These are phyloP conservation scores for Anas platyrhynchos DNA, from an alignment of 2,113 vertebrate genomes.

Conservation along the genomic window DNA sequence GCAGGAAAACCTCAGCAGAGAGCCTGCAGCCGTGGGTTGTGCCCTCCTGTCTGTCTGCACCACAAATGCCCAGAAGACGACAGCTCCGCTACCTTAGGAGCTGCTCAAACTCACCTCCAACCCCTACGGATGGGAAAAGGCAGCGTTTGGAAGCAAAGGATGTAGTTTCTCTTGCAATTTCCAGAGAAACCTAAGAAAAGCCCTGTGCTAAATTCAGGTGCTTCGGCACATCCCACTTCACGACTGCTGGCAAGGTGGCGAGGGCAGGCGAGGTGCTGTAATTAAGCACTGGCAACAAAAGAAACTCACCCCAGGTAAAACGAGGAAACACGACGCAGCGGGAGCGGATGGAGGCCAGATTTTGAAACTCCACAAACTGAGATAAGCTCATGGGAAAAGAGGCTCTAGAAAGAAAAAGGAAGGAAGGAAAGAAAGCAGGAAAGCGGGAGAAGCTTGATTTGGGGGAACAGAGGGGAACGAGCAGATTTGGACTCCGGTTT, in stretches of 20 bases:
- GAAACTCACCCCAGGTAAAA: slow-evolving; percentile 17
- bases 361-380: not conserved
- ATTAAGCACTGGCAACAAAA: slow-evolving; percentile 32
- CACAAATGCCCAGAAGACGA: not conserved
- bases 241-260: not conserved
- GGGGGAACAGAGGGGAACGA: not conserved
- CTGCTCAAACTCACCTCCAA: not conserved
- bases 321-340: not conserved
- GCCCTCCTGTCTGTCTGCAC: not conserved
- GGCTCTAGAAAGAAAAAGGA: not conserved
- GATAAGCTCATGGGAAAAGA: not conserved
- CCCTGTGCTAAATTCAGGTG: not conserved
- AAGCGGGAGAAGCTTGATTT: not conserved
- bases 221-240: slow-evolving; percentile 16
- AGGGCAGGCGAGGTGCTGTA: not conserved
- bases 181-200: not conserved
- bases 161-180: not conserved
- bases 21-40: not conserved
- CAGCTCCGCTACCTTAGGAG: not conserved
- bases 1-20: not conserved
- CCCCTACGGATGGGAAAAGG: not conserved
- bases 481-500: not conserved
- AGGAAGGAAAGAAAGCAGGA: not conserved
- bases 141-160: not conserved
- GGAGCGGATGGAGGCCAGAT: not conserved